Evolutionary conservation across 2,888 invertebrate genomes (phyloP).

Genomic region (Apeira syringaria): DNA sequence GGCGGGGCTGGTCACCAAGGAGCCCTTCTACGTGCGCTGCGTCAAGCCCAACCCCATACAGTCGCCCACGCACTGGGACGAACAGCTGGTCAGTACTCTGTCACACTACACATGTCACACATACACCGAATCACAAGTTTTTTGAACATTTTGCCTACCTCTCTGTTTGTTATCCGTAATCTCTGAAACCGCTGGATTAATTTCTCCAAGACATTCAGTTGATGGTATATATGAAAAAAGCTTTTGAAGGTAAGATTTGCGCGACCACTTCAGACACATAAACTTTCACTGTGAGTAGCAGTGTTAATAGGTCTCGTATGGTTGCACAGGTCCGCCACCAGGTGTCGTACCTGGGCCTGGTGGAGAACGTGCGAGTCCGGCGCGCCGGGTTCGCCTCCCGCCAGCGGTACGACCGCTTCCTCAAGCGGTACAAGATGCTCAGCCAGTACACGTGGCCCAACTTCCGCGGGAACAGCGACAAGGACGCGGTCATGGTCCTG

Average conservation of each 20-base stretch:
- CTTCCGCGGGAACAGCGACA: conserved; percentile 89
- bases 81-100: conserved; percentile 88
- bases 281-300: too few species aligned
- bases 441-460: conserved; percentile 98
- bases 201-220: too few species aligned
- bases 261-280: too few species aligned
- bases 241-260: too few species aligned
- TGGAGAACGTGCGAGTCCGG: conserved; percentile 97
- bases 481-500: conserved; percentile 93
- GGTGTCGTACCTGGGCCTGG: conserved; percentile 93
- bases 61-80: conserved; percentile 93
- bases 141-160: too few species aligned
- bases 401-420: conserved; percentile 96
- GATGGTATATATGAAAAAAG: too few species aligned
- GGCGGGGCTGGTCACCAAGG: conserved; percentile 93
- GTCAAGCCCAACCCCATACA: conserved; percentile 98
- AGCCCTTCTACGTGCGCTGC: conserved; percentile 98
- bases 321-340: conserved; percentile 86
- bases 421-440: conserved; percentile 98
- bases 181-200: too few species aligned
- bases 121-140: too few species aligned
- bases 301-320: too few species aligned
- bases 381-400: conserved; percentile 99
- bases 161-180: too few species aligned
- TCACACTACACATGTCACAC: too few species aligned